Evolutionary conservation across 2,797 vertebrate species (phyloP), one percentile per base, ranked within the genome.

Genomic region (Semotilus atromaculatus): DNA sequence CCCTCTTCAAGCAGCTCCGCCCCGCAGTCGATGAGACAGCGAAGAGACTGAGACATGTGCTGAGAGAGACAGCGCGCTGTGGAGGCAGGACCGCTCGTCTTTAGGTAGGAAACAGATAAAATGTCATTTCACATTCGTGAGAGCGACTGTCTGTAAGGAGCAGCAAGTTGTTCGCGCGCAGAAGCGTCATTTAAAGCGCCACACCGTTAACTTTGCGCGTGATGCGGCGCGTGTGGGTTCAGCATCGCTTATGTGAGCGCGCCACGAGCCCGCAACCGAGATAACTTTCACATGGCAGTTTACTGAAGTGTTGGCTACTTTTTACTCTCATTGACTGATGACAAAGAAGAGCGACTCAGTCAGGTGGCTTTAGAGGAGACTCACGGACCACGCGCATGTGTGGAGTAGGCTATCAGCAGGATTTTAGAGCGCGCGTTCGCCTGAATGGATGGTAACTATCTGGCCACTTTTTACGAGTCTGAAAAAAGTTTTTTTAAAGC

Each of bases 401-500:
- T 88, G 90, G 85, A 89, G 86, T 86, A 31, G 31, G 31, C 31
- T 31, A 81, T 9, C 73, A 36, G 45, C 40, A 72, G 83, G 76
- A 86, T 43, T 67, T 51, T 43, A 45, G 73, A 34, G 55, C 68
- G 53, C 62, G 43, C 75, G 73, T 51, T 83, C 40, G 64, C 55
- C 19, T 81, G 68, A 83, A 71, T 80, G 87, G 86, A 83, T 83
- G 70, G 19, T 43, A n/a, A 70, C 34, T 43, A 10, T 21, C 31
- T 76, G 43, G 43, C 29, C 72, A 75, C 77, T 67, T 80, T 82
- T 75, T 80, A 68, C 23, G 53, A 74, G 70, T 80, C 66, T 75
- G 81, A 74, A 73, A 64, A 82, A 90, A 90, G 86, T 90, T 90
- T 88, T 53, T 58, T 67, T 31, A 81, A 86, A 89, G 88, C 85